Evolutionary conservation across 2,113 vertebrate genomes (phyloP), one percentile per base, ranked within the genome.

Genomic region (Thinocorus orbignyianus): DNA sequence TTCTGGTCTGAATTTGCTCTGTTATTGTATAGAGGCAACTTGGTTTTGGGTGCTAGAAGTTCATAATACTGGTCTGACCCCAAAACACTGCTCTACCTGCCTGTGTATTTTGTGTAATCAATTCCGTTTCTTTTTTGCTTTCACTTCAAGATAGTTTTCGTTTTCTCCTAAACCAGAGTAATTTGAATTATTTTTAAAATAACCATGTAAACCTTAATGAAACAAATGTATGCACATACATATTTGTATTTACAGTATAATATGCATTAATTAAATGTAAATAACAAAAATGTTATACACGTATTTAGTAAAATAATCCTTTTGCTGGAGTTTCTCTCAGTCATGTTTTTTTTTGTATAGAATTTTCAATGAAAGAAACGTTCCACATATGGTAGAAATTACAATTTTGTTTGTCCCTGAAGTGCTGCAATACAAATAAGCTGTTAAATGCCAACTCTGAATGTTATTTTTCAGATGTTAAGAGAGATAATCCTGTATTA

Each of bases 381-480:
- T 72, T 93, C 17, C 66, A 79, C 95, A 96, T 96, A 86, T 94
- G 93, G 88, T 95, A 92, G 78, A 96, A 97, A 96, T 95, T 94
- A 91, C 48, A 89, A 90, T 66, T 90, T 93, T 92, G 60, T 73
- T 94, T 96, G 65, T 88, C 74, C 95, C 84, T 77, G 51, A 95
- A 96, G 93, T 96, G 91, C 83, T 93, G 78, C 88, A 79, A 84
- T 94, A 96, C 91, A 96, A 96, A 95, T 97, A 96, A 94, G 81
- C 87, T 95, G 82, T 82, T 96, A 96, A 96, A 94, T 92, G 92
- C 90, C 82, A 93, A 44, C 82, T 90, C 91, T 89, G 57, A 96
- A 94, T 87, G 71, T 95, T 96, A 58, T 89, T 97, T 93, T 96
- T 97, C 77, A 94, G 95, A 97, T 96, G 86, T 68, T 81, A 86